Evolutionary conservation across 2,113 vertebrate species (phyloP).

Genomic region (Paradisaea rubra): DNA sequence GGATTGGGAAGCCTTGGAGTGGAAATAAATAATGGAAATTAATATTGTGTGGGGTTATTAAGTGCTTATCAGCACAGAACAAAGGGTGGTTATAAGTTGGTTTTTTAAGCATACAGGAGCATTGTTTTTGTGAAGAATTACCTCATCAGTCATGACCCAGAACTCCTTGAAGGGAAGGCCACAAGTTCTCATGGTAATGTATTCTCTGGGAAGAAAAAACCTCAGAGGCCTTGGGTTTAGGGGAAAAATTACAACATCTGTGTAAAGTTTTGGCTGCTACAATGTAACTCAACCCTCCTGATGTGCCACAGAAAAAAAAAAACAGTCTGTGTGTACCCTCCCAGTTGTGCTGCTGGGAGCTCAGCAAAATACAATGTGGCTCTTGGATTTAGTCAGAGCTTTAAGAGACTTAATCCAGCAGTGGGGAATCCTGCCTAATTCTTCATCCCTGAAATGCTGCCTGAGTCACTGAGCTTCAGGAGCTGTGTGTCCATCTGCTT

Average conservation of each 20-base stretch:
- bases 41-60: neutral
- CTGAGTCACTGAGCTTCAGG: neutral
- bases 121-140: neutral
- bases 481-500: fast-evolving
- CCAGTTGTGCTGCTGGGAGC: neutral
- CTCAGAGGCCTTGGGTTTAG: neutral
- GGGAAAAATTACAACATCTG: neutral
- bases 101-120: neutral
- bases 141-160: neutral
- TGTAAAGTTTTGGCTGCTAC: neutral
- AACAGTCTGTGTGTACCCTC: neutral
- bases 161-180: neutral
- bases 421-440: neutral
- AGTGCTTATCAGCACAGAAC: neutral
- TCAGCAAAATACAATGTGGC: neutral
- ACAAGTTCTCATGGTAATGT: neutral
- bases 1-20: neutral
- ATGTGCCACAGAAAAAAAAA: neutral
- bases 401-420: neutral
- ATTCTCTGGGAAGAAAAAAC: neutral
- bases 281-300: neutral
- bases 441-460: neutral
- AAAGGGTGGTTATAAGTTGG: neutral
- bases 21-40: neutral
- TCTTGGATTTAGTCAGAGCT: neutral